Evolutionary conservation across 2,113 vertebrate genomes (phyloP).

Genomic region (Numenius arquata): DNA sequence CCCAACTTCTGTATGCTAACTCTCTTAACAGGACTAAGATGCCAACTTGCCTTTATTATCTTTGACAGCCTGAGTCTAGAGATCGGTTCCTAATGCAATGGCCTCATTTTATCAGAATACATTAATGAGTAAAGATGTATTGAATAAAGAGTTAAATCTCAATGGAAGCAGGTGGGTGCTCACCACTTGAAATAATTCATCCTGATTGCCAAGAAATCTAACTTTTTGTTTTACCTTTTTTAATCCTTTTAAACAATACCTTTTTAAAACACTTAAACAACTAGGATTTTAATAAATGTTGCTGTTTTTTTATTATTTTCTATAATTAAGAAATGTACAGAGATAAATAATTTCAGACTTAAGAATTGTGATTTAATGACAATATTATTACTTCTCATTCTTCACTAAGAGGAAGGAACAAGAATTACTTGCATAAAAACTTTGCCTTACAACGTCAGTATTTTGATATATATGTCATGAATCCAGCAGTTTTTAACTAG

Average conservation of each 20-base stretch:
- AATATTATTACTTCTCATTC: background rate
- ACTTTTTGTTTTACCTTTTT: background rate
- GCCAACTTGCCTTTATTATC: background rate
- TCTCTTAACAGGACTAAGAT: background rate
- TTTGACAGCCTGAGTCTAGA: background rate
- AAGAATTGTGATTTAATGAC: background rate
- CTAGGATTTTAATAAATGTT: background rate
- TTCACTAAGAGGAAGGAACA: background rate
- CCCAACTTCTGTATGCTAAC: background rate
- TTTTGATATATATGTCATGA: background rate
- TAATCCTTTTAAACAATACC: background rate
- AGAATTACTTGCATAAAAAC: background rate
- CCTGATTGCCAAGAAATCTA: background rate
- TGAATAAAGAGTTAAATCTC: background rate
- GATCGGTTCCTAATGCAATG: background rate
- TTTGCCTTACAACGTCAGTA: background rate
- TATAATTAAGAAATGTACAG: background rate
- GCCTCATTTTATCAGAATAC: background rate
- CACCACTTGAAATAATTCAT: background rate
- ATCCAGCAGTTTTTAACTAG: background rate
- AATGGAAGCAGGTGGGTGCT: accelerated
- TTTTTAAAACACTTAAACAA: background rate
- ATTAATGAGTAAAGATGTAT: background rate
- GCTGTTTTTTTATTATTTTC: background rate
- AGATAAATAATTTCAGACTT: background rate